Percentiles rank a stretch among this genome's conserved stretches.
phyloP scores from a whole-genome alignment of 2,113 vertebrate species.

The Proterorhinus semilunaris region DNA sequence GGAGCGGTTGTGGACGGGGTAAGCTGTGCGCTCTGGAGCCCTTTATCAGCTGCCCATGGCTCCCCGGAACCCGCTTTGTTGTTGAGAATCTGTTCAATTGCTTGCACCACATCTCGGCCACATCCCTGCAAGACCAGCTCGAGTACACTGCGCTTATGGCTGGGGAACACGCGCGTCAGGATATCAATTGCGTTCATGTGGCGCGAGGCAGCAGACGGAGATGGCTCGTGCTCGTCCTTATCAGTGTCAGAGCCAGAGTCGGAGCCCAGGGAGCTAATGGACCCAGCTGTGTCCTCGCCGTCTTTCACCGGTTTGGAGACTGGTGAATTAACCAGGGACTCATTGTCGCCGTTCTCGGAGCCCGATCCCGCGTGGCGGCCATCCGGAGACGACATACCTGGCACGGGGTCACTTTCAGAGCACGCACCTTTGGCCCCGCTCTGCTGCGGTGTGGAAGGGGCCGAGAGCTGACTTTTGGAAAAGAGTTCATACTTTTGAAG shows the following conservation, averaged over 20 bases:
- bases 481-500: constrained; percentile 96
- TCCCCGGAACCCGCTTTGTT: constrained; percentile 77
- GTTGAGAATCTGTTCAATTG: constrained; percentile 99
- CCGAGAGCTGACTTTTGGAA: constrained; percentile 84
- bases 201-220: constrained; percentile 78
- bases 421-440: constrained; percentile 81
- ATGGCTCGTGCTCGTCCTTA: constrained; percentile 89
- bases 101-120: constrained; percentile 97
- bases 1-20: constrained; percentile 74
- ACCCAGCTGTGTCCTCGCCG: constrained; percentile 85
- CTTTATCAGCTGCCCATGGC: constrained; percentile 84
- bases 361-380: constrained; percentile 85
- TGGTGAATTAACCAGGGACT: constrained; percentile 87
- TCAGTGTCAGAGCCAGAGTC: constrained; percentile 95
- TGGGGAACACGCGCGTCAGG: constrained; percentile 94
- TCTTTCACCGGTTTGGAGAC: constrained; percentile 85
- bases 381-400: constrained; percentile 92
- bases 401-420: constrained; percentile 86
- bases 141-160: constrained; percentile 93
- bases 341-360: constrained; percentile 93
- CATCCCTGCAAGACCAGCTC: constrained; percentile 97
- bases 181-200: constrained; percentile 98
- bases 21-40: constrained; percentile 79
- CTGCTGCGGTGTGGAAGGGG: constrained; percentile 82
- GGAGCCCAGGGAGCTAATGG: constrained; percentile 90